phyloP scores from a whole-genome alignment of 1,140 invertebrate genomes.

The Diorhabda sublineata region DNA sequence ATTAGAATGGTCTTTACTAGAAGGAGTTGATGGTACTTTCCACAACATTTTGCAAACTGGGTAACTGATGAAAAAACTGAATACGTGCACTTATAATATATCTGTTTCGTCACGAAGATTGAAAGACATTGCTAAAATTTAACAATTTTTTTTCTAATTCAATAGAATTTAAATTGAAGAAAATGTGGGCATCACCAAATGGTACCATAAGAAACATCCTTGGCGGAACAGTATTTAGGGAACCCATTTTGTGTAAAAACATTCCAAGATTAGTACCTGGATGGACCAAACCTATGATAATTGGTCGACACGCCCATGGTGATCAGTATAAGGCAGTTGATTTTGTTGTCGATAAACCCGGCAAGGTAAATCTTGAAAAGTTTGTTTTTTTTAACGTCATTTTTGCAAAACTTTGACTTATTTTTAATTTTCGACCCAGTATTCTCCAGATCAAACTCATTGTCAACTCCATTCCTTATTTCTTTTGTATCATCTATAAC shows the following conservation, averaged over 20 bases:
- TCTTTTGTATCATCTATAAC: neutral
- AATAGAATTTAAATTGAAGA: constrained; percentile 84
- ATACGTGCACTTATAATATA: neutral
- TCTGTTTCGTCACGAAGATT: too few relatives aligned
- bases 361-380: constrained; percentile 52
- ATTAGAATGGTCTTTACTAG: too few relatives aligned
- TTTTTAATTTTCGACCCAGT: too few relatives aligned
- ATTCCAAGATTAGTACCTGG: constrained; percentile 84
- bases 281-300: constrained; percentile 77
- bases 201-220: constrained; percentile 89
- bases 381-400: neutral
- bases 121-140: too few relatives aligned
- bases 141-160: too few relatives aligned
- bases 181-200: constrained; percentile 91
- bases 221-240: constrained; percentile 85
- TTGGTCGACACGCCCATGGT: constrained; percentile 85
- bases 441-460: neutral
- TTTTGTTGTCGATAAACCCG: constrained; percentile 66
- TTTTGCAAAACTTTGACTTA: too few relatives aligned
- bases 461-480: neutral
- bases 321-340: constrained; percentile 91
- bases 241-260: constrained; percentile 84
- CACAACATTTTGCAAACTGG: too few relatives aligned
- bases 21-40: too few relatives aligned
- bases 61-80: too few relatives aligned